Evolutionary conservation across 2,888 invertebrate genomes (phyloP), one percentile per base, ranked within the genome.

Genomic region (Rotaria socialis): DNA sequence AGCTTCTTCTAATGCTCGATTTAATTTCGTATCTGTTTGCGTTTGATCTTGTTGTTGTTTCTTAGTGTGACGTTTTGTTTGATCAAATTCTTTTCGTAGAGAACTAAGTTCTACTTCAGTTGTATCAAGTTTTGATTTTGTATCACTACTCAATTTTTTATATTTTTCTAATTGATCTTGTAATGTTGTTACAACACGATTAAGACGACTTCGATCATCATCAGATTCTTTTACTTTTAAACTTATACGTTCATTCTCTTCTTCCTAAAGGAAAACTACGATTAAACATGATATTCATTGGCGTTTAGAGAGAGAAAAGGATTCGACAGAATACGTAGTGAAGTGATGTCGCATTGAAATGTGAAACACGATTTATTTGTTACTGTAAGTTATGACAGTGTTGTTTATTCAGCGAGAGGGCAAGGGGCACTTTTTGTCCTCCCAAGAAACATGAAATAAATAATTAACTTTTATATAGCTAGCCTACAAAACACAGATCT

Each of bases 41-140:
- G 90, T 91, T 89, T 93, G 93, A 2, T 93, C 93, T 80, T 92
- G 88, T 90, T 93, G 93, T 91, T 92, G 88, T 47, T 86, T 84
- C 75, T 85, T 84, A 16, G 27, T 55, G 27, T 87, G 84, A 58
- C 60, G 50, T 55, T 86, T 86, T 52, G 85, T 47, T 47, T 85
- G 85, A 11, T 87, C 85, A 74, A 85, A 85, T 85, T 90, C 90
- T 89, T 90, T 91, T 87, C 88, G 90, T 11, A 89, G 60, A 8
- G 89, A 88, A 19, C 89, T 80, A 8, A 91, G 88, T 87, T 91
- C 90, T 50, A 88, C 88, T 60, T 91, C 91, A 24, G 90, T 88
- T 86, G 89, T 90, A 35, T 90, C 90, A 16, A 89, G 88, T 87
- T 91, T 91, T 8, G 87, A 88, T 87, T 90, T 90, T 16, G 90